Conservation (phyloP, 1,140 invertebrate genomes). For the Megalonaias nervosa region DNA sequence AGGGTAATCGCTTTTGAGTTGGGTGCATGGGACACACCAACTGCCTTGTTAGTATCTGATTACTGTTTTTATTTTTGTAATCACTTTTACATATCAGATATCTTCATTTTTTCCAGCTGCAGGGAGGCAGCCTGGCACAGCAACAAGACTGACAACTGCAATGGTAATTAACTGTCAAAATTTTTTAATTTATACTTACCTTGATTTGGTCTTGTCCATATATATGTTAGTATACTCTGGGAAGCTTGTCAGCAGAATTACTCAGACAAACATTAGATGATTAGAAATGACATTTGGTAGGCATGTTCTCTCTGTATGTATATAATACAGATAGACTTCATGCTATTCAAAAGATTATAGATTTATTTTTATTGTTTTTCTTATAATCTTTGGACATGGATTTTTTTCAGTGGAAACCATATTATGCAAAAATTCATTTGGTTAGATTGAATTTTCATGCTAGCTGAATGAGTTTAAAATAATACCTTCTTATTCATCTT, state of each 20-base stretch:
- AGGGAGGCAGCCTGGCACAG: slow-evolving; percentile 67
- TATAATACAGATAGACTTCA: too few relatives aligned
- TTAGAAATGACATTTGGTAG: too few relatives aligned
- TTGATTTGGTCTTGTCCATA: neutral
- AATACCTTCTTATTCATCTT: too few relatives aligned
- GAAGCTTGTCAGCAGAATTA: neutral
- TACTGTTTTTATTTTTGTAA: slow-evolving; percentile 3
- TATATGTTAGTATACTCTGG: neutral
- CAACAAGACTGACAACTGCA: slow-evolving; percentile 69
- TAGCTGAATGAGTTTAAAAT: too few relatives aligned
- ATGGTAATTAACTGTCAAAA: slow-evolving; percentile 55
- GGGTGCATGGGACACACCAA: neutral
- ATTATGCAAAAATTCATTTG: too few relatives aligned
- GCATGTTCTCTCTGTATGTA: neutral
- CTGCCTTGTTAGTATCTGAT: neutral
- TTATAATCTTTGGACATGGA: too few relatives aligned
- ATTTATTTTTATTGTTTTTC: too few relatives aligned
- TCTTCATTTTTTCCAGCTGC: slow-evolving; percentile 40
- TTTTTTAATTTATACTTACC: neutral
- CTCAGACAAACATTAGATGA: neutral
- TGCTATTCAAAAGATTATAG: too few relatives aligned
- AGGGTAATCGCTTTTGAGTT: neutral
- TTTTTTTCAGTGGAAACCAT: too few relatives aligned
- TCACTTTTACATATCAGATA: slow-evolving; percentile 5
- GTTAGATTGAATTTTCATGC: too few relatives aligned